These are phyloP conservation scores for Grapholita molesta DNA, from an alignment of 1,140 invertebrate genomes.

Conservation along the genomic window DNA sequence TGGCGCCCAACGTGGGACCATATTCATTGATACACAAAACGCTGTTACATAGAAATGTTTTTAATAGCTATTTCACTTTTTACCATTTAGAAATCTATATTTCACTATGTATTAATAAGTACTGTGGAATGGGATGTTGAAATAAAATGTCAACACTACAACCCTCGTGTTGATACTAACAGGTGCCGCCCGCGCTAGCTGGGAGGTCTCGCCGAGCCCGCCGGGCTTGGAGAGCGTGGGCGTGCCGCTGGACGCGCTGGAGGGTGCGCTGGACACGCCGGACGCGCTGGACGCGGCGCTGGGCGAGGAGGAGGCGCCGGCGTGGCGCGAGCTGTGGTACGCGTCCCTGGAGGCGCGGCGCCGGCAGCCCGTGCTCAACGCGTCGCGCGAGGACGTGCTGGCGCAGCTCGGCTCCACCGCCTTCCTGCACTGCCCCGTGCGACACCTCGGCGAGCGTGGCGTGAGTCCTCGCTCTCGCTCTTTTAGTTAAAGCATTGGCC, in stretches of 20 bases:
- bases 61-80: too few relatives aligned
- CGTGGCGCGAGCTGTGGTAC: slow-evolving; percentile 81
- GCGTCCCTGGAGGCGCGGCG: slow-evolving; percentile 80
- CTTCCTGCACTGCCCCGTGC: slow-evolving; percentile 86
- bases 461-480: too few relatives aligned
- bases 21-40: too few relatives aligned
- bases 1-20: too few relatives aligned
- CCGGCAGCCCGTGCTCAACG: slow-evolving; percentile 79
- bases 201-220: slow-evolving; percentile 19
- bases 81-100: too few relatives aligned
- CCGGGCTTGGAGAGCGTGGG: slow-evolving; percentile 23
- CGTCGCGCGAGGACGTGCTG: slow-evolving; percentile 82
- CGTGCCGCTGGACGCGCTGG: slow-evolving; percentile 26
- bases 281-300: slow-evolving; percentile 38
- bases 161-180: neutral
- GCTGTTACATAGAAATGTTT: too few relatives aligned
- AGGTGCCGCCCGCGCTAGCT: slow-evolving; percentile 27
- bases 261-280: slow-evolving; percentile 26
- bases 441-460: slow-evolving; percentile 68
- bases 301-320: slow-evolving; percentile 56
- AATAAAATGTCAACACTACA: too few relatives aligned
- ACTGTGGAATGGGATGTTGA: too few relatives aligned
- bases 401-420: slow-evolving; percentile 89
- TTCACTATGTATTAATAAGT: too few relatives aligned
- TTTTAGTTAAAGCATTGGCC: too few relatives aligned